These are phyloP conservation scores for Drosophila meridionalis DNA, from an alignment of 2,888 invertebrate genomes.

Conservation along the genomic window DNA sequence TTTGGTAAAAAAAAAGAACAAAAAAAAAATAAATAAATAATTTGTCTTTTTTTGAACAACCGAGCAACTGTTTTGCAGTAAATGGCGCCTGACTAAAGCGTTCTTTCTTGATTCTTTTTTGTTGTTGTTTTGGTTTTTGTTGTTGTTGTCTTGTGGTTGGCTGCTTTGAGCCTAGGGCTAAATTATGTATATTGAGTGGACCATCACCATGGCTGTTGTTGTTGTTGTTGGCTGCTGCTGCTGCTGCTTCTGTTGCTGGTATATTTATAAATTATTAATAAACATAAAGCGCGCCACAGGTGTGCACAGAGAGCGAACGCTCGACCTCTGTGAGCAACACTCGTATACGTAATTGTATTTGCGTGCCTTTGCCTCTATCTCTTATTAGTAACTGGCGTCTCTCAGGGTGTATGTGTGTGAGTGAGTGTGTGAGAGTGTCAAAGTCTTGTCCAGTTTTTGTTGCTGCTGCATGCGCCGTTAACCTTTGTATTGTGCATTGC, in stretches of 20 bases:
- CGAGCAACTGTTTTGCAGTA: neutral
- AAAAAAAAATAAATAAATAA: neutral
- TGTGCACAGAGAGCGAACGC: slow-evolving; percentile 55
- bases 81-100: slow-evolving; percentile 7
- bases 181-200: slow-evolving; percentile 14
- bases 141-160: slow-evolving; percentile 16
- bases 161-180: slow-evolving; percentile 36
- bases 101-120: slow-evolving; percentile 4
- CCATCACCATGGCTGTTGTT: slow-evolving; percentile 20
- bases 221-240: slow-evolving; percentile 18
- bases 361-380: slow-evolving; percentile 23
- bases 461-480: slow-evolving; percentile 23
- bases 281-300: slow-evolving; percentile 76
- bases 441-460: slow-evolving; percentile 21
- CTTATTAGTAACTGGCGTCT: slow-evolving; percentile 10
- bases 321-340: slow-evolving; percentile 28
- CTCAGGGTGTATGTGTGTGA: slow-evolving; percentile 3
- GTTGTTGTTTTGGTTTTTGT: neutral
- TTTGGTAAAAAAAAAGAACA: neutral
- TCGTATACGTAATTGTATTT: slow-evolving; percentile 34
- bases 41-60: neutral
- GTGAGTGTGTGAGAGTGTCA: slow-evolving; percentile 19
- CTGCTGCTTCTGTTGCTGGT: slow-evolving; percentile 30
- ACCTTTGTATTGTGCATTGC: slow-evolving; percentile 33
- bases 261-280: slow-evolving; percentile 76